phyloP scores from a whole-genome alignment of 2,888 invertebrate species.

The Drosophila limbata region DNA sequence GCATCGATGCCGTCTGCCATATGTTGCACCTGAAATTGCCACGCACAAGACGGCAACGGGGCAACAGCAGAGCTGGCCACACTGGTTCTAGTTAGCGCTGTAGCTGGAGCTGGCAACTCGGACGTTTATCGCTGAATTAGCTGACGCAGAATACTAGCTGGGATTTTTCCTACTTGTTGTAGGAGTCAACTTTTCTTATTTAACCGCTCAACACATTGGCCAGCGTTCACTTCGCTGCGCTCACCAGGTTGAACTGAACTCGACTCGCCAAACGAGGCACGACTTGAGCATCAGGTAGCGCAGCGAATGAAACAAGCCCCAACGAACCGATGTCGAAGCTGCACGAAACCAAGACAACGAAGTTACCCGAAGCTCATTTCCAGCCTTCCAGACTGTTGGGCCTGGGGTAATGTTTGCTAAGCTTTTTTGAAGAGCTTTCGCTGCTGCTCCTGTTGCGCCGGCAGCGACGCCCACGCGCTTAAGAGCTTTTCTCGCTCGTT shows the following conservation, averaged over 20 bases:
- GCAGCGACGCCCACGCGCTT: constrained; percentile 62
- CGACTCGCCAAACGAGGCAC: constrained; percentile 17
- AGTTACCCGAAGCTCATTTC: constrained; percentile 34
- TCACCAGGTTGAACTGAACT: constrained; percentile 83
- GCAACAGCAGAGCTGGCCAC: constrained; percentile 28
- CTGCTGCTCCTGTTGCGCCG: constrained; percentile 69
- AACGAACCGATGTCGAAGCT: constrained; percentile 19
- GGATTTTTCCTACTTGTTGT: constrained; percentile 73
- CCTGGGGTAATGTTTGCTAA: constrained; percentile 62
- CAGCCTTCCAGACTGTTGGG: constrained; percentile 46
- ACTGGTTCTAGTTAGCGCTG: constrained; percentile 22
- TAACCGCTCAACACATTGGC: constrained; percentile 81
- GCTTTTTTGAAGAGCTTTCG: constrained; percentile 55
- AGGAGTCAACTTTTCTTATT: constrained; percentile 80
- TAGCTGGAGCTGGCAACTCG: constrained; percentile 51
- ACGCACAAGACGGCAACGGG: constrained; percentile 39
- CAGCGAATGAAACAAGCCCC: constrained; percentile 20
- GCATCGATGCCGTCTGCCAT: constrained; percentile 71
- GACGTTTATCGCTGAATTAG: constrained; percentile 58
- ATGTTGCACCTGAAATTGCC: constrained; percentile 60
- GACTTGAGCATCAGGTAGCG: constrained; percentile 80
- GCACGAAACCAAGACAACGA: constrained; percentile 13
- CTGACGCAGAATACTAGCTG: constrained; percentile 75
- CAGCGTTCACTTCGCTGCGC: constrained; percentile 81
- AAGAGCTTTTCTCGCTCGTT: constrained; percentile 46